Evolutionary conservation across 2,888 invertebrate genomes (phyloP).

Genomic region (Eretmocerus hayati): DNA sequence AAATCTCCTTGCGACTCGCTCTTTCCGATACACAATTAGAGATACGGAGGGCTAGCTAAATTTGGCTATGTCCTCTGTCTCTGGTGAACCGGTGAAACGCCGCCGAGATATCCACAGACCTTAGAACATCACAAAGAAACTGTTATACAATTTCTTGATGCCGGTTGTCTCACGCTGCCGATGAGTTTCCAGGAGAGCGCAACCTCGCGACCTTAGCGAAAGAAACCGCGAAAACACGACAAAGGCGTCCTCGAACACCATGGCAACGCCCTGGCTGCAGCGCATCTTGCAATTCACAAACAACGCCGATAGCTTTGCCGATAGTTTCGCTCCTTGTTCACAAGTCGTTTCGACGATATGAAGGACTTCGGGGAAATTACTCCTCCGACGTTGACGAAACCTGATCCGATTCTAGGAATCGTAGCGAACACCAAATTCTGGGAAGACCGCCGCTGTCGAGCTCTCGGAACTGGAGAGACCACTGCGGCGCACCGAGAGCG

Average conservation of each 20-base stretch:
- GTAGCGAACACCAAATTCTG: no score
- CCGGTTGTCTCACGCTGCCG: slow-evolving; percentile 78
- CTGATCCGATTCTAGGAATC: no score
- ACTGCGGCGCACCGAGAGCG: neutral
- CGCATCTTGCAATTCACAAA: slow-evolving; percentile 31
- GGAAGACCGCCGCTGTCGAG: no score
- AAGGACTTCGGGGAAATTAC: no score
- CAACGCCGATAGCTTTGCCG: no score
- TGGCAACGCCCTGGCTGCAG: slow-evolving; percentile 41
- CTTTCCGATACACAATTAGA: no score
- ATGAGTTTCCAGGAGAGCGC: slow-evolving; percentile 70
- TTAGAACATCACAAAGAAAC: slow-evolving; percentile 83
- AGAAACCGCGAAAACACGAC: slow-evolving; percentile 45
- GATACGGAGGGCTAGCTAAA: neutral
- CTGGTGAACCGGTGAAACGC: slow-evolving; percentile 25
- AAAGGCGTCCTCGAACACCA: slow-evolving; percentile 45
- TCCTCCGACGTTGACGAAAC: no score
- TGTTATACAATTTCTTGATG: slow-evolving; percentile 80
- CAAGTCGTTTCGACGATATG: no score
- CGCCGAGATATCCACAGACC: slow-evolving; percentile 25
- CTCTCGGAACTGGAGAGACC: no score
- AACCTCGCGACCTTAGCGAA: slow-evolving; percentile 43
- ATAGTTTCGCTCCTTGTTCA: no score
- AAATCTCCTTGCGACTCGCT: neutral
- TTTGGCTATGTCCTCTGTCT: neutral